A percentile compares a stretch with the other conserved stretches of the same genome.
Conservation (phyloP, 2,797 vertebrate genomes). For the Leptodactylus fallax region DNA sequence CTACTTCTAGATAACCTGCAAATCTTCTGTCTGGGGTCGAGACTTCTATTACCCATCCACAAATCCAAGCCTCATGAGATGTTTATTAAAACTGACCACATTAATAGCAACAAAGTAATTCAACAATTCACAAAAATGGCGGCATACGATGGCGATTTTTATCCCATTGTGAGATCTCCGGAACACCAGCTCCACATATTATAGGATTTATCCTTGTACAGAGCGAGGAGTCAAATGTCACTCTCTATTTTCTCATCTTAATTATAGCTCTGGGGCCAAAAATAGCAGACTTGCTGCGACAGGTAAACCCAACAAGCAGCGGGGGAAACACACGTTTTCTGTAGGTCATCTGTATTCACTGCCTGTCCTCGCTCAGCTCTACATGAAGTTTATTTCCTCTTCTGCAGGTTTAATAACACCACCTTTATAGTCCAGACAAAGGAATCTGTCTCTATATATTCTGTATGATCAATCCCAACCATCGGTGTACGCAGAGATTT, state of each 20-base stretch:
- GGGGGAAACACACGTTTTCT: slow-evolving; percentile 1
- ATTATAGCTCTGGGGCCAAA: slow-evolving; percentile 50
- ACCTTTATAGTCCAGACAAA: too few relatives aligned
- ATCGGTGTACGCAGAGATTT: too few relatives aligned
- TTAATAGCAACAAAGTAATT: neutral
- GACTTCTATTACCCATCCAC: neutral
- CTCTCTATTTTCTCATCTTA: slow-evolving; percentile 37
- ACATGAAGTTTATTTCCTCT: neutral
- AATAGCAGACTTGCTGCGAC: slow-evolving; percentile 49
- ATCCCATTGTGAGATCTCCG: neutral
- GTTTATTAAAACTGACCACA: neutral
- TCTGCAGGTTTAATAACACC: too few relatives aligned
- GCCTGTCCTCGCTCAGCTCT: neutral
- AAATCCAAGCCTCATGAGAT: too few relatives aligned
- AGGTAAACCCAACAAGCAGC: slow-evolving; percentile 29
- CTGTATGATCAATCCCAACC: too few relatives aligned
- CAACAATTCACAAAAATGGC: neutral
- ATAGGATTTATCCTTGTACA: slow-evolving; percentile 13
- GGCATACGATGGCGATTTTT: neutral
- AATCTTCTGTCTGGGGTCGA: neutral
- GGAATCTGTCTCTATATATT: too few relatives aligned
- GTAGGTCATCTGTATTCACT: slow-evolving; percentile 5
- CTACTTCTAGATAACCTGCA: neutral
- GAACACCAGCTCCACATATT: neutral
- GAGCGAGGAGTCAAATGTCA: slow-evolving; percentile 17